Conservation (phyloP, 2,797 vertebrate genomes). For the Myotis daubentonii region DNA sequence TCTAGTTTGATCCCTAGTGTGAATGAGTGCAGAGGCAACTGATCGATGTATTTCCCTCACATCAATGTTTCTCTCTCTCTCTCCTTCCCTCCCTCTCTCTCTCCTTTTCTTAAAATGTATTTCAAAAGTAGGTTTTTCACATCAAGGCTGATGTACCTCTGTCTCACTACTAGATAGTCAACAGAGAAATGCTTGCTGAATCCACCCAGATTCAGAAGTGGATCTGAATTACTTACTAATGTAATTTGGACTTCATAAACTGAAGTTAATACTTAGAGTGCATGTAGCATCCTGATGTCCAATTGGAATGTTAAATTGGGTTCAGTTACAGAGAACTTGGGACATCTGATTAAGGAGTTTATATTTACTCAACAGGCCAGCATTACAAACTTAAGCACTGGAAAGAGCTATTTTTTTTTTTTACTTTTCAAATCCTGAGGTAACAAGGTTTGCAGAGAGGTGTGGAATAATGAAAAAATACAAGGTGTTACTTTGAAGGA, state of each 20-base stretch:
- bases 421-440: slow-evolving; percentile 48
- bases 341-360: slow-evolving; percentile 57
- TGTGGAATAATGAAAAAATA: slow-evolving; percentile 36
- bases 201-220: slow-evolving; percentile 21
- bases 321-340: slow-evolving; percentile 31
- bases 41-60: not conserved
- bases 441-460: slow-evolving; percentile 16
- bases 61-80: too few species aligned
- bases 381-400: not conserved
- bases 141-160: slow-evolving; percentile 24
- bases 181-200: slow-evolving; percentile 49
- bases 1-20: too few species aligned
- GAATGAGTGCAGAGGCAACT: not conserved
- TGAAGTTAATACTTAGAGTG: slow-evolving; percentile 40
- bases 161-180: slow-evolving; percentile 1
- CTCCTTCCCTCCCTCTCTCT: too few species aligned
- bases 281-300: slow-evolving; percentile 30
- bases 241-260: slow-evolving; percentile 48
- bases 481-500: slow-evolving; percentile 25
- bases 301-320: slow-evolving; percentile 45
- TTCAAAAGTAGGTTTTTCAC: slow-evolving; percentile 57
- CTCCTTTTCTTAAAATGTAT: not conserved
- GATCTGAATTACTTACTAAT: slow-evolving; percentile 11
- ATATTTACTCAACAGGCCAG: slow-evolving; percentile 48
- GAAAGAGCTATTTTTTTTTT: slow-evolving; percentile 28